Evolutionary conservation across 2,113 vertebrate genomes (phyloP), one percentile per base, ranked within the genome.

Genomic region (Nannospalax galili): DNA sequence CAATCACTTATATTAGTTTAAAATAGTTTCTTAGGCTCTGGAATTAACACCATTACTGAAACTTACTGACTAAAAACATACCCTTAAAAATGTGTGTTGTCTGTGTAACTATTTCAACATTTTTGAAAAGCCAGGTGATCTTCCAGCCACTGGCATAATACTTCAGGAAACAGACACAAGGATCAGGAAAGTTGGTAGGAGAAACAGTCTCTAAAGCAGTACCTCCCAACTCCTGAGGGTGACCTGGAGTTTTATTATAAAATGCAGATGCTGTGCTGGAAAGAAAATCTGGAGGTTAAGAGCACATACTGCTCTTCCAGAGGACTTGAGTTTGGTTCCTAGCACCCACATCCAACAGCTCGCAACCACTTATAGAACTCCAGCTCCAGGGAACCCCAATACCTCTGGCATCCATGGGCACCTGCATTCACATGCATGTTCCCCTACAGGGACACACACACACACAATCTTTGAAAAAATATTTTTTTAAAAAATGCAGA

Each of bases 41-140:
- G 42, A 88, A 80, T 62, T 42, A 40, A 70, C 35, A 73, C 22
- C 45, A 20, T 70, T 70, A 89, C 37, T 7, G 0, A 48, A 91
- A 79, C 40, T 28, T 75, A 93, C 48, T 52, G n/a, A n/a, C n/a
- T n/a, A n/a, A n/a, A 87, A 95, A 64, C 24, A 90, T 17, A 73
- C 19, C 37, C 20, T 81, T 84, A 74, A 32, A 19, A 92, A 80
- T 52, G 11, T 52, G 48, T 11, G 48, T 52, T 52, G 11, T 52
- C 35, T 35, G 24, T 28, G 35, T n/a, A 35, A 67, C 22, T 37
- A 72, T 62, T 70, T 69, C 75, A 89, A 89, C 67, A 62, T 42
- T 62, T 92, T 45, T 90, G 67, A 95, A 93, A 65, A 78, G 67
- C 78, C 52, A 74, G 20, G 48, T 72, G 7, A 40, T 79, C 48